phyloP scores from a whole-genome alignment of 2,888 invertebrate species.

The Parnassius orleans region DNA sequence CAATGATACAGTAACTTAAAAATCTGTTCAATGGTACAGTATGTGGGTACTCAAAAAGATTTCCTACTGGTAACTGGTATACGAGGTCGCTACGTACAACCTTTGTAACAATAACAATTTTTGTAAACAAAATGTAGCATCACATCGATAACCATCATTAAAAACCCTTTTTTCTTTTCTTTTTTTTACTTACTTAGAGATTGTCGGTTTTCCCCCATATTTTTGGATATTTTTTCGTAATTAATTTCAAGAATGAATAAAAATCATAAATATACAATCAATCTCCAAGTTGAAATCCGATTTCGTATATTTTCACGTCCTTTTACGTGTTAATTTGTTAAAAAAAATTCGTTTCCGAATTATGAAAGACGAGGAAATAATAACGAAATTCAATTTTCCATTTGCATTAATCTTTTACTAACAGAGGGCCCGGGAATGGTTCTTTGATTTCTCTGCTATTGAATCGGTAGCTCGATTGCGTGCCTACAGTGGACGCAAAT shows the following conservation, averaged over 20 bases:
- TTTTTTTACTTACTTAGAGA: neutral
- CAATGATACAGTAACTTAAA: no score
- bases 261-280: constrained; percentile 6
- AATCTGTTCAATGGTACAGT: no score
- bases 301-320: constrained; percentile 6
- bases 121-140: no score
- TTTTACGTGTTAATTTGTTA: constrained; percentile 14
- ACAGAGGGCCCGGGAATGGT: constrained; percentile 51
- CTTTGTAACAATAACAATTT: no score
- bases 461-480: constrained; percentile 53
- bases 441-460: constrained; percentile 62
- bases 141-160: no score
- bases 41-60: no score
- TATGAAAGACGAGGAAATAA: constrained; percentile 46
- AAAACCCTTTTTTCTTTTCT: no score
- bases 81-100: no score
- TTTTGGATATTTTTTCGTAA: neutral
- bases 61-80: no score
- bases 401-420: constrained; percentile 63
- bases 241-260: neutral
- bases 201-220: neutral
- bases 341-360: constrained; percentile 26
- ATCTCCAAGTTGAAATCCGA: constrained; percentile 5
- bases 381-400: constrained; percentile 62
- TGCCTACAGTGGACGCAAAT: constrained; percentile 59